A percentile compares a stretch with the other conserved stretches of the same genome.
Evolutionary conservation across 2,113 vertebrate genomes (phyloP).

Genomic region (Chitala chitala): DNA sequence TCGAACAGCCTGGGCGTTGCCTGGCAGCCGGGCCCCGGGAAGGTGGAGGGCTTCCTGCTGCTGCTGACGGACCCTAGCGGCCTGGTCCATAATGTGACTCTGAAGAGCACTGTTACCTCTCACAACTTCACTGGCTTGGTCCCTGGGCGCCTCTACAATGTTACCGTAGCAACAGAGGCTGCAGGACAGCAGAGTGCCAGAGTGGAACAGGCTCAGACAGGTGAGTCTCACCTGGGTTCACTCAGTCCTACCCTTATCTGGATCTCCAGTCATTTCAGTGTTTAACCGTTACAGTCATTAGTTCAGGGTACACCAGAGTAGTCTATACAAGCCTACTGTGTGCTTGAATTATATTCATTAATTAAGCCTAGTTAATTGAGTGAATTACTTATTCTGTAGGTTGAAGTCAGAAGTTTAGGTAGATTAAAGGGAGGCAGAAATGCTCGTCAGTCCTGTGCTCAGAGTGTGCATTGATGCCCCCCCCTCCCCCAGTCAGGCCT

Average conservation of each 20-base stretch:
- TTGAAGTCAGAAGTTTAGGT: no score
- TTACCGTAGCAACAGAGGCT: slow-evolving; percentile 73
- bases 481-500: no score
- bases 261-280: neutral
- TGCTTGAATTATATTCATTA: no score
- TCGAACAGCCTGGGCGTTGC: slow-evolving; percentile 63
- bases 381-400: no score
- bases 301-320: neutral
- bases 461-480: no score
- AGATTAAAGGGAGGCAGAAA: no score
- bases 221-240: slow-evolving; percentile 47
- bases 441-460: no score
- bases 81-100: slow-evolving; percentile 47
- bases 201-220: slow-evolving; percentile 63
- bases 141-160: slow-evolving; percentile 74
- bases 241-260: neutral
- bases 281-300: neutral
- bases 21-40: slow-evolving; percentile 75
- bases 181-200: slow-evolving; percentile 59
- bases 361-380: no score
- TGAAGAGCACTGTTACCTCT: slow-evolving; percentile 58
- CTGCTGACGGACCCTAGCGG: slow-evolving; percentile 57
- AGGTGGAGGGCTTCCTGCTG: slow-evolving; percentile 70
- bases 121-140: slow-evolving; percentile 60
- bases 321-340: no score